Base-by-base conservation (phyloP, 2,888 invertebrate genomes). In the Uloborus plumipes region DNA sequence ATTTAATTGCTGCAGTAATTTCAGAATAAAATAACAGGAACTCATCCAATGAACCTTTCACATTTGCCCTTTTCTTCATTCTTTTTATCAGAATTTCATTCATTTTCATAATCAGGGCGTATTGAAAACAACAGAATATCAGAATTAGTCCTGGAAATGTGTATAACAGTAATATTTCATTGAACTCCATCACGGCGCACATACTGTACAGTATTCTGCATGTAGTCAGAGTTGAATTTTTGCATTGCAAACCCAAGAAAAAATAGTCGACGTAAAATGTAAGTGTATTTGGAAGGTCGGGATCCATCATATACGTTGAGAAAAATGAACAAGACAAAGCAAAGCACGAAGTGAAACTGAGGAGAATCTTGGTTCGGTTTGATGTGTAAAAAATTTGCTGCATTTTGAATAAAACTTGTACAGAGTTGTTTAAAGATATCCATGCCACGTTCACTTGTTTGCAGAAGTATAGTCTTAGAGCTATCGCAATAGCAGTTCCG, bases 61-160 rank as follows among this genome's bases (percentile, higher is more conserved):
- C 13, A 16, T 22, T 55, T 3, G 14, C 31, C 50, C 65, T 55
- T 4, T 20, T 16, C 51, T 71, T 71, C 11, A 78, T 65, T 58
- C 55, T 78, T 58, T 31, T 71, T 1, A 47, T 64, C 16, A 78
- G 49, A 3, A 55, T 65, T 65, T 53, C 65, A 47, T 71, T 78
- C 31, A 65, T 22, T 14, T 26, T 53, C 9, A 58, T 16, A 15
- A 78, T 58, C 11, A 78, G 47, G 26, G 64, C 64, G 14, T 53
- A 78, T n/a, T 78, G 77, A 50, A 64, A 78, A 6, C 64, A 55
- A 22, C 77, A 71, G 4, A 71, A 61, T 26, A 71, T 31, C 13
- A 78, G 26, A 49, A 71, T n/a, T 16, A 71, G 16, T 6, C 77
- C 65, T 15, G 77, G 77, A 3, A 78, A 65, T 11, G 39, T 15